Percentiles rank a stretch among this genome's conserved stretches.
Conservation (phyloP, 2,888 invertebrate species). For the Gastracanthus pulcherrimus region DNA sequence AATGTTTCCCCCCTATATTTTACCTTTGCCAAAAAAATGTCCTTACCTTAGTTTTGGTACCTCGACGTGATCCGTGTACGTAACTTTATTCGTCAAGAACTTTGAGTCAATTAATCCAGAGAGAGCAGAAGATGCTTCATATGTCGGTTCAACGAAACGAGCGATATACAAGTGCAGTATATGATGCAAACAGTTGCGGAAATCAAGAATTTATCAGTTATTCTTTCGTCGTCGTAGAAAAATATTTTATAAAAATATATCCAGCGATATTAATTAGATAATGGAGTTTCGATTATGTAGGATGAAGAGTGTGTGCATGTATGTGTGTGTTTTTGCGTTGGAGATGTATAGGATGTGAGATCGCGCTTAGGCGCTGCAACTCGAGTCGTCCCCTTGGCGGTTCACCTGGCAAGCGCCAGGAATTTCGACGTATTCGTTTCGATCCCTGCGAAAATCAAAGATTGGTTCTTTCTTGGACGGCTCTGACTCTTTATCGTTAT, state of each 20-base stretch:
- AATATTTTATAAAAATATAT: not conserved
- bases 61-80: not conserved
- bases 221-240: not conserved
- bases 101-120: no score
- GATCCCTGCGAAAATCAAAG: conserved; percentile 72
- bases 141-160: no score
- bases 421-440: conserved; percentile 69
- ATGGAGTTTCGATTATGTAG: not conserved
- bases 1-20: not conserved
- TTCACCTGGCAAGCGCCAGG: conserved; percentile 68
- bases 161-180: not conserved
- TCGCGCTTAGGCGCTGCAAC: conserved; percentile 51
- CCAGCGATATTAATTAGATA: not conserved
- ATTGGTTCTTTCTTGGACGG: conserved; percentile 48
- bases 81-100: not conserved
- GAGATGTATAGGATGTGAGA: not conserved
- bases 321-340: no score
- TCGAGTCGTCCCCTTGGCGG: conserved; percentile 62
- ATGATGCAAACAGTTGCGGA: not conserved
- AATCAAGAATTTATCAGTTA: not conserved
- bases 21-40: not conserved
- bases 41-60: not conserved
- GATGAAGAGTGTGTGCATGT: not conserved
- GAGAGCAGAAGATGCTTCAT: no score
- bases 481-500: conserved; percentile 8